These are phyloP conservation scores for Trissonchulus sp. DNA, from an alignment of 2,888 invertebrate species.

Conservation along the genomic window DNA sequence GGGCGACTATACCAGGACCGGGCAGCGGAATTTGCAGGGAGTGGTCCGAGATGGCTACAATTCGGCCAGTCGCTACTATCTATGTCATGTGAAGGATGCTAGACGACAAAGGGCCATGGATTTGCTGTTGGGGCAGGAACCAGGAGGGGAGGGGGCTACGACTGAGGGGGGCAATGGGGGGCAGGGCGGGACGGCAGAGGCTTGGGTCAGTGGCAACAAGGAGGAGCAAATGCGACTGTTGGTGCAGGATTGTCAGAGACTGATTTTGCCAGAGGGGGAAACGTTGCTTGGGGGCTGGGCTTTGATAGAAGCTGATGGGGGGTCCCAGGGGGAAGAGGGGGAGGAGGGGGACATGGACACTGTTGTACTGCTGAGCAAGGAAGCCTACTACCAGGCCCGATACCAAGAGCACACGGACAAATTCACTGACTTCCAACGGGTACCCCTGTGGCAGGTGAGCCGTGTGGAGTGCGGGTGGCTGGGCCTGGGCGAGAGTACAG, in stretches of 20 bases:
- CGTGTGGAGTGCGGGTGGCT: conserved; percentile 62
- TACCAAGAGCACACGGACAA: conserved; percentile 92
- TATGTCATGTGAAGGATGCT: conserved; percentile 91
- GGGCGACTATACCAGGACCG: conserved; percentile 96
- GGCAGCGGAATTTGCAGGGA: conserved; percentile 91
- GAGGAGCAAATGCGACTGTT: conserved; percentile 86
- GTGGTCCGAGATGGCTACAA: conserved; percentile 98
- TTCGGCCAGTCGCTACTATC: conserved; percentile 96
- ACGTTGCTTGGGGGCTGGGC: conserved; percentile 82
- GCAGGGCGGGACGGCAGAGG: neutral
- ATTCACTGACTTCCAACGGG: conserved; percentile 70
- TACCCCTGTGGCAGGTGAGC: conserved; percentile 68
- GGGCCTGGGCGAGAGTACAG: too few relatives aligned
- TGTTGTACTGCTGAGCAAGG: conserved; percentile 72
- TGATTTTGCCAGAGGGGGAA: conserved; percentile 76
- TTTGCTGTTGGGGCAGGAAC: conserved; percentile 67
- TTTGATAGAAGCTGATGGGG: conserved; percentile 83
- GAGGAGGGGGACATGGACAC: conserved; percentile 84
- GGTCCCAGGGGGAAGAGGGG: conserved; percentile 58
- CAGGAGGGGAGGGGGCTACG: neutral
- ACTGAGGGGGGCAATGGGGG: neutral
- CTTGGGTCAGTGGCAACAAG: conserved; percentile 58
- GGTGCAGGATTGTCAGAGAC: conserved; percentile 88
- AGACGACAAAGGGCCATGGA: conserved; percentile 92
- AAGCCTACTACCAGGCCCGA: conserved; percentile 83